Base-by-base conservation (phyloP, 2,113 vertebrate species). In the Thunnus maccoyii region DNA sequence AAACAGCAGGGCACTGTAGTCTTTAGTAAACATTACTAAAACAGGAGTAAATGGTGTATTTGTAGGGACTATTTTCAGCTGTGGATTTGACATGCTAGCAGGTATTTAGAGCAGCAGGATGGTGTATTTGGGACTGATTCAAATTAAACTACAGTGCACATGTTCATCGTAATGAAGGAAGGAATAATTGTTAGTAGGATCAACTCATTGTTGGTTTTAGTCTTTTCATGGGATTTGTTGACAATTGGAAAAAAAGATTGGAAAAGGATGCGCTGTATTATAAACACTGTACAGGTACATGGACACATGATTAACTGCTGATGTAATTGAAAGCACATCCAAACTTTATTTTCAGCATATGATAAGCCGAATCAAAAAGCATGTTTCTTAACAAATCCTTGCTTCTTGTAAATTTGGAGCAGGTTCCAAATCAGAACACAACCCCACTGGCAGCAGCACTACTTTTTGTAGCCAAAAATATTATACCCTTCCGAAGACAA, bases 381-480 rank as follows among this genome's bases (percentile, higher is more conserved):
- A 60, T 3, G n/a, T 73, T 79, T 73, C 50, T 57, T 7, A 17
- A 52, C 56, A 73, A 78, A 83, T 78, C 64, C 27, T 61, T 22
- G 51, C 72, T 71, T 76, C 80, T 48, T 76, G 27, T 62, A 44
- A 70, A 78, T 78, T 66, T 72, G 70, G 69, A 82, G 51, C 27
- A 56, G 22, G 48, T 63, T 86, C 60, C 61, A 74, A 85, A 86
- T 78, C 52, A 48, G 60, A 78, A 79, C 76, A 76, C 78, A 76
- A 76, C 80, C 56, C 36, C 56, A 70, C 46, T 88, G 83, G 78
- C 88, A 88, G 75, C 47, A 13, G 60, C 62, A 2, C 51, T 12
- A 14, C 50, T 11, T 55, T 63, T 4, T 76, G 64, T 47, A 72
- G 83, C 89, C 90, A 90, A 86, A 82, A 85, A 84, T 89, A 75